These are phyloP conservation scores for Virgularia gustaviana DNA, from an alignment of 92 coral and sea anemone genomes.

Conservation along the genomic window DNA sequence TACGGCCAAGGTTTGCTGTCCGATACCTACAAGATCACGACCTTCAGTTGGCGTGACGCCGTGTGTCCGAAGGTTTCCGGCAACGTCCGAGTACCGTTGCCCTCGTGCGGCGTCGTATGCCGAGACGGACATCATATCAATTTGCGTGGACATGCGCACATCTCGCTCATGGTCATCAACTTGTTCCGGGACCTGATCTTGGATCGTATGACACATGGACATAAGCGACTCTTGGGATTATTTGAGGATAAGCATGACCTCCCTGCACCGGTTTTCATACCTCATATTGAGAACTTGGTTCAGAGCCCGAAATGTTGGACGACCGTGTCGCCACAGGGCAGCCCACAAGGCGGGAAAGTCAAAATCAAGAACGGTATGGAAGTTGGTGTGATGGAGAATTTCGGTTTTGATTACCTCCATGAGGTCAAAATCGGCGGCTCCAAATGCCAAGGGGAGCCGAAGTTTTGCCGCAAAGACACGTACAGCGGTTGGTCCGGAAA, in stretches of 20 bases:
- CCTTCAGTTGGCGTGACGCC: constrained; percentile 68
- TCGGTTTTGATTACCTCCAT: constrained; percentile 45
- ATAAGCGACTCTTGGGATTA: neutral
- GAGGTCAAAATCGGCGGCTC: constrained; percentile 29
- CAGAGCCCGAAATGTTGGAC: constrained; percentile 55
- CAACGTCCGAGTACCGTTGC: constrained; percentile 3
- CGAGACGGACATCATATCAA: constrained; percentile 48
- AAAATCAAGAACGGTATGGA: constrained; percentile 42
- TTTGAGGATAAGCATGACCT: neutral
- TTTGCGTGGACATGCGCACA: constrained; percentile 39
- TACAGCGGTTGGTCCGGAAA: constrained; percentile 65
- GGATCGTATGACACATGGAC: constrained; percentile 4
- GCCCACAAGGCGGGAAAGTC: constrained; percentile 48
- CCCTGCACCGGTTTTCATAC: constrained; percentile 35
- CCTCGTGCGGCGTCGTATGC: constrained; percentile 12
- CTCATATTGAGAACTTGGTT: constrained; percentile 1
- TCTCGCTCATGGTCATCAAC: constrained; percentile 50
- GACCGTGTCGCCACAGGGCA: constrained; percentile 52
- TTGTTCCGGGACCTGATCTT: constrained; percentile 35
- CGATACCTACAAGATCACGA: constrained; percentile 59
- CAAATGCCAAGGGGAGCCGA: neutral
- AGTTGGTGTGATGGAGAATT: constrained; percentile 48
- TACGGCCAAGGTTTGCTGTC: constrained; percentile 64
- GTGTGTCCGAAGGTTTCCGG: constrained; percentile 55
- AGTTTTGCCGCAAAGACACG: constrained; percentile 59